Conservation (phyloP, 2,888 invertebrate species). For the Ypsolopha sequella region DNA sequence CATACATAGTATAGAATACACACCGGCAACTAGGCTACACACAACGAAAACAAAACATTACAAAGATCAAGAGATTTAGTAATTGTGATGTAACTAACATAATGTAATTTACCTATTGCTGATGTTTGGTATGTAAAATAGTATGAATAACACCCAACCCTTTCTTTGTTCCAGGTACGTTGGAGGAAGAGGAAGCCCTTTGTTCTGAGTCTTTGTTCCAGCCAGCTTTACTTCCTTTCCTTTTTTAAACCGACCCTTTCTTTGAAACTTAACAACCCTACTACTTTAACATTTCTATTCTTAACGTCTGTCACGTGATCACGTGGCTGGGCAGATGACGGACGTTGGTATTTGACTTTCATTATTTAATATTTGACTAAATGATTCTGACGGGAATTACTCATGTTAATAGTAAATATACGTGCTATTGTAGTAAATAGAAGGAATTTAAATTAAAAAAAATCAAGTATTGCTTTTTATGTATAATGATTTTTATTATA, state of each 20-base stretch:
- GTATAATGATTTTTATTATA: no score
- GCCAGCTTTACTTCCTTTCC: conserved; percentile 3
- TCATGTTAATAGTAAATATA: no score
- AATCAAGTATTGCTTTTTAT: no score
- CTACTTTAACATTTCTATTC: conserved; percentile 15
- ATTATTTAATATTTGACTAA: background rate
- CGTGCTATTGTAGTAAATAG: no score
- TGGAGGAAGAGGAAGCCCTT: conserved; percentile 33
- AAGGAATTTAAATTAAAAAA: no score
- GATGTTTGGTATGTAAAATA: background rate
- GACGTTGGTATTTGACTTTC: no score
- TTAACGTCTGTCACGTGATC: conserved; percentile 14
- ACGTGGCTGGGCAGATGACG: conserved; percentile 16
- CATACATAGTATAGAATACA: no score
- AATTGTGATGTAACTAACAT: no score
- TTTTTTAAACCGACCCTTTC: conserved; percentile 14
- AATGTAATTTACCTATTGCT: background rate
- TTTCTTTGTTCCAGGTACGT: conserved; percentile 54
- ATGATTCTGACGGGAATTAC: no score
- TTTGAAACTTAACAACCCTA: conserved; percentile 12
- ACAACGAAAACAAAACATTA: no score
- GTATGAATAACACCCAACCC: conserved; percentile 24
- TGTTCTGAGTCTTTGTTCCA: conserved; percentile 20
- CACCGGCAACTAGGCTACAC: no score
- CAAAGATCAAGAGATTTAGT: no score